Conservation (phyloP, 2,113 vertebrate species). For the Rhabdomys dilectus region DNA sequence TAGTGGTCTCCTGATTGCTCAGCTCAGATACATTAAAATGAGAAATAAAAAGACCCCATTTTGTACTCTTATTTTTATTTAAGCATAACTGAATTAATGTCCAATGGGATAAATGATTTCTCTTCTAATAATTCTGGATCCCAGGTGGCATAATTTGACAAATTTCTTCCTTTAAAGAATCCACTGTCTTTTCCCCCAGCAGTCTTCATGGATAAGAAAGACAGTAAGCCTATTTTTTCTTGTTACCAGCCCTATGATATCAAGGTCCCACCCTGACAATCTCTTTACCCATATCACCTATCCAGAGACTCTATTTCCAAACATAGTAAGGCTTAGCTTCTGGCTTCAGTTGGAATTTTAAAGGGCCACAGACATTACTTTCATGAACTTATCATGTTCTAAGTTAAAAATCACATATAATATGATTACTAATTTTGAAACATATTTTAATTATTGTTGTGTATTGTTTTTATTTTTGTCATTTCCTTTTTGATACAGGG, state of each 20-base stretch:
- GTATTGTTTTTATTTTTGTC: not conserved
- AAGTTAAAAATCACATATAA: not conserved
- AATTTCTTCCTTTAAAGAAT: not conserved
- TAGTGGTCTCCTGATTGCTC: rapidly evolving
- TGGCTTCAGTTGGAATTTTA: not conserved
- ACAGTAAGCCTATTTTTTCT: not conserved
- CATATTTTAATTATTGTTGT: not conserved
- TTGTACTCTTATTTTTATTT: not conserved
- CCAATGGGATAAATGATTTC: not conserved
- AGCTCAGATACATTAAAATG: not conserved
- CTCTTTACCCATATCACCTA: not conserved
- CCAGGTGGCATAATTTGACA: too few species aligned
- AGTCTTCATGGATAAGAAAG: not conserved
- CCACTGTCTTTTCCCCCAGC: not conserved
- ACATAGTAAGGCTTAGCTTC: not conserved
- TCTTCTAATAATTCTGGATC: not conserved
- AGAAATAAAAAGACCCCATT: not conserved
- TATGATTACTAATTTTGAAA: not conserved
- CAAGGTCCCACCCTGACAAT: not conserved
- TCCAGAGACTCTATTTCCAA: not conserved
- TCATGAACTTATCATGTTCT: not conserved
- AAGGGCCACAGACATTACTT: not conserved
- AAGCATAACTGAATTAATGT: not conserved
- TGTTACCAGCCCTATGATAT: not conserved
- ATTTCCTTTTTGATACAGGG: not conserved